Percentiles rank a stretch among this genome's conserved stretches.
Conservation (phyloP, 2,888 invertebrate genomes). For the Buathra laborator region DNA sequence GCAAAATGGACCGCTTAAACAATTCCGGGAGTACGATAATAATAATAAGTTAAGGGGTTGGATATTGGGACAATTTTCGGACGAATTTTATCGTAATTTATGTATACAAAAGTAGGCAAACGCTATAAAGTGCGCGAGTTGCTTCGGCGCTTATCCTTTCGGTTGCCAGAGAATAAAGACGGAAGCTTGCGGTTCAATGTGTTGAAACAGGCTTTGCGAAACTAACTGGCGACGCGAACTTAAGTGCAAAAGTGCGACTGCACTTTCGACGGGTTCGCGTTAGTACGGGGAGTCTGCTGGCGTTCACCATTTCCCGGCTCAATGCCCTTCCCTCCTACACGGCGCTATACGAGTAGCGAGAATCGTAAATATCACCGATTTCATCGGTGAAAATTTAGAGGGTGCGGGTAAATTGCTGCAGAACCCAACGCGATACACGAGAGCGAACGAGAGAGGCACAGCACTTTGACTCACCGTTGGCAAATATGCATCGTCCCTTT, state of each 20-base stretch:
- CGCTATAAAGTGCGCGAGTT: not conserved
- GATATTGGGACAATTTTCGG: not conserved
- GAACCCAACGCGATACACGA: conserved; percentile 54
- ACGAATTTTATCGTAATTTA: conserved; percentile 5
- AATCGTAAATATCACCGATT: conserved; percentile 76
- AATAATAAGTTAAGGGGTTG: not conserved
- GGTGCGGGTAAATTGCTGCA: conserved; percentile 73
- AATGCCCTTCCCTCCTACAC: conserved; percentile 20
- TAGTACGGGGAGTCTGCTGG: conserved; percentile 7
- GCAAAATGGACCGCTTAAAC: no score
- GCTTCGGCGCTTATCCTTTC: conserved; percentile 21
- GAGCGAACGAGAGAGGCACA: conserved; percentile 39
- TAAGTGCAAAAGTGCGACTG: conserved; percentile 62
- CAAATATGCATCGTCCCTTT: conserved; percentile 58
- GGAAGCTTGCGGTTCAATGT: conserved; percentile 14
- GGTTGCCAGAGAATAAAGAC: conserved; percentile 15
- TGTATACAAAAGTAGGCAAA: conserved; percentile 10
- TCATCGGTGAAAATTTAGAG: conserved; percentile 79
- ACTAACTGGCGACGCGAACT: conserved; percentile 60
- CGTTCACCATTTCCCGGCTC: conserved; percentile 41
- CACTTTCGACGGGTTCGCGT: conserved; percentile 50
- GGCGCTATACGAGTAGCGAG: not conserved
- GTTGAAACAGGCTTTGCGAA: conserved; percentile 52
- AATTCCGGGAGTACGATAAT: no score
- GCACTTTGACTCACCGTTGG: conserved; percentile 47